A percentile compares a stretch with the other conserved stretches of the same genome.
phyloP scores from a whole-genome alignment of 2,797 vertebrate species.

The Sandelia bainsii region DNA sequence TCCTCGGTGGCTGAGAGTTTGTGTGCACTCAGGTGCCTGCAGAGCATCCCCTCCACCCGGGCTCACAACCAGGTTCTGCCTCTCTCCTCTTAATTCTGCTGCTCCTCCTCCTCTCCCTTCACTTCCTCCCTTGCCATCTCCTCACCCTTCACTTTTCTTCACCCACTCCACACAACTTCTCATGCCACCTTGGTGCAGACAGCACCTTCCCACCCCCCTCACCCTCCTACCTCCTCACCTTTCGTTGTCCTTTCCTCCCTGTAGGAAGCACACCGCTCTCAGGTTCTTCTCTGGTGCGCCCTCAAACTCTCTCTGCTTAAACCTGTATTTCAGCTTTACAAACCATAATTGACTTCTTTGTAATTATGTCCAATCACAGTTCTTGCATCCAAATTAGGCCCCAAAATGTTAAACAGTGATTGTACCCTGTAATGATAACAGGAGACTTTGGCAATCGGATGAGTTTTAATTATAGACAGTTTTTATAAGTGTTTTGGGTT shows the following conservation, averaged over 20 bases:
- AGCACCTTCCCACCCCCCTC: conserved; percentile 51
- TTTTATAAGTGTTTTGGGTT: background rate
- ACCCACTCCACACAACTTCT: conserved; percentile 60
- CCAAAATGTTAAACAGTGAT: conserved; percentile 7
- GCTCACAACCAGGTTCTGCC: conserved; percentile 92
- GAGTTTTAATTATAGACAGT: conserved; percentile 7
- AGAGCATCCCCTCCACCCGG: conserved; percentile 99
- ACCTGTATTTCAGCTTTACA: conserved; percentile 28
- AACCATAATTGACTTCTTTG: conserved; percentile 34
- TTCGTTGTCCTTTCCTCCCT: conserved; percentile 67
- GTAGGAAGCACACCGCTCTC: conserved; percentile 68
- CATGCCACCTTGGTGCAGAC: conserved; percentile 63
- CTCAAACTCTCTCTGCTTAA: conserved; percentile 31
- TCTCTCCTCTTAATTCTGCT: conserved; percentile 95
- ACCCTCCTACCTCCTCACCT: conserved; percentile 67
- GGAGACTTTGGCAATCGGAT: background rate
- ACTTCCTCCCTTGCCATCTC: conserved; percentile 66
- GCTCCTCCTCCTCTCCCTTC: conserved; percentile 66
- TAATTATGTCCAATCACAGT: conserved; percentile 34
- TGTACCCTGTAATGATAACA: conserved; percentile 14
- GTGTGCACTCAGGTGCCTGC: conserved; percentile 99
- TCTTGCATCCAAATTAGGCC: conserved; percentile 32
- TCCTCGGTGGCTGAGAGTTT: conserved; percentile 99
- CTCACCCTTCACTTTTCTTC: conserved; percentile 70
- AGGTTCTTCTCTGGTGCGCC: conserved; percentile 69